Evolutionary conservation across 2,888 invertebrate genomes (phyloP), one percentile per base, ranked within the genome.

Genomic region (Ormyrus labotus): DNA sequence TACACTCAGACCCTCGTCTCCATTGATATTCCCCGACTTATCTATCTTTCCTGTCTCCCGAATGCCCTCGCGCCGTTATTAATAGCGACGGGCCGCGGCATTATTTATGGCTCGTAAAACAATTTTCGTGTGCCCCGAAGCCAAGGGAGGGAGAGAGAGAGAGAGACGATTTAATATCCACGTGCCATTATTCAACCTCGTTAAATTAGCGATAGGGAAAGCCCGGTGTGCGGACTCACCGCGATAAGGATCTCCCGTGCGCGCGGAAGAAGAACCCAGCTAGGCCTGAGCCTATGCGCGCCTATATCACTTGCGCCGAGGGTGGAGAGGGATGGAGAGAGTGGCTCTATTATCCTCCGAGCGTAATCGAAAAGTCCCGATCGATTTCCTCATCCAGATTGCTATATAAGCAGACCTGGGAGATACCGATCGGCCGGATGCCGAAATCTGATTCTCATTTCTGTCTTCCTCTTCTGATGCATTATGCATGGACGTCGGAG

Each of bases 61-160:
- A 8, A 53, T 11, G n/a, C n/a, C 6, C n/a, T 57, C 57, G 67
- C 53, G 51, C 13, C 53, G 19, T 34, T 63, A 79, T 69, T 71
- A 73, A 69, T 61, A 65, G 48, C 57, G 9, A 34, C 48, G 60
- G 3, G 50, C 50, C 55, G 34, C 48, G 34, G 34, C 81, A 72
- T 77, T 72, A 81, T 73, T 80, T 69, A 73, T 69, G 47, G 57
- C 63, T 58, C 57, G 47, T 72, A 71, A 80, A 71, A 81, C 64
- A 81, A 81, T 77, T 68, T 71, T 71, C 60, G 70, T 71, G 47
- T 13, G 47, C 10, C 50, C 45, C 45, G n/a, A 34, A 34, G 60
- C 10, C 34, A 9, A 8, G 55, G 13, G 48, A 19, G 19, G 19
- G 19, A 19, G 19, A 19, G 19, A 19, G 19, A 1, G 19, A 19